Evolutionary conservation across 2,113 vertebrate species (phyloP).

Genomic region (Alligator sinensis): DNA sequence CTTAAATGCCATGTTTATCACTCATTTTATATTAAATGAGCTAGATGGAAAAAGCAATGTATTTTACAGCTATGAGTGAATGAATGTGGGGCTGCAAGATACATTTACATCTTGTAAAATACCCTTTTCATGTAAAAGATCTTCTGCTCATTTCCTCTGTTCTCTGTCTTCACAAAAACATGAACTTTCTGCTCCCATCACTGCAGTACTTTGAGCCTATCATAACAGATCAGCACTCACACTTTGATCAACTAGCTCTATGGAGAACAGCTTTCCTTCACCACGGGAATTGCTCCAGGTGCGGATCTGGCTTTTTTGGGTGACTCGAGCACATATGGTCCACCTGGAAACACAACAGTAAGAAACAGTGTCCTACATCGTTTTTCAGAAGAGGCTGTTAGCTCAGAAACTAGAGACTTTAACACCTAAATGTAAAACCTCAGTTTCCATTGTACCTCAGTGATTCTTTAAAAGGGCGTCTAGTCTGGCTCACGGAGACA

Average conservation of each 20-base stretch:
- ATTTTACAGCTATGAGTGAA: neutral
- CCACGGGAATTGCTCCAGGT: conserved; percentile 98
- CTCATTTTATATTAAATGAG: neutral
- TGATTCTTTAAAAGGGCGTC: conserved; percentile 44
- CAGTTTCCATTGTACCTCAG: conserved; percentile 17
- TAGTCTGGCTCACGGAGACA: conserved; percentile 61
- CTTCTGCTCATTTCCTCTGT: conserved; percentile 18
- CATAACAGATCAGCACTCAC: conserved; percentile 80
- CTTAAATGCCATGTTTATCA: conserved; percentile 35
- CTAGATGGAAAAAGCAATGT: too few relatives aligned
- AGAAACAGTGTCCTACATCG: neutral
- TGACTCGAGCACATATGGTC: conserved; percentile 94
- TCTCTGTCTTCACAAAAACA: conserved; percentile 37
- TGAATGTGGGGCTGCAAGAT: conserved; percentile 46
- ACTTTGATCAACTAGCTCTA: conserved; percentile 96
- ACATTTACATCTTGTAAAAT: conserved; percentile 34
- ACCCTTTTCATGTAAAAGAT: neutral
- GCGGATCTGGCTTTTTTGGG: conserved; percentile 93
- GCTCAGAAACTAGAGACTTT: neutral
- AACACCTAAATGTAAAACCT: conserved; percentile 25
- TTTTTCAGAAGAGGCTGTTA: neutral
- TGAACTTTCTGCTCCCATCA: neutral
- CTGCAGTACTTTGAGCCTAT: conserved; percentile 9
- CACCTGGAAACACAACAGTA: conserved; percentile 82
- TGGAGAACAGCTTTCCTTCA: conserved; percentile 95